Evolutionary conservation across 2,888 invertebrate genomes (phyloP), one percentile per base, ranked within the genome.

Genomic region (Ditylenchus weischeri): DNA sequence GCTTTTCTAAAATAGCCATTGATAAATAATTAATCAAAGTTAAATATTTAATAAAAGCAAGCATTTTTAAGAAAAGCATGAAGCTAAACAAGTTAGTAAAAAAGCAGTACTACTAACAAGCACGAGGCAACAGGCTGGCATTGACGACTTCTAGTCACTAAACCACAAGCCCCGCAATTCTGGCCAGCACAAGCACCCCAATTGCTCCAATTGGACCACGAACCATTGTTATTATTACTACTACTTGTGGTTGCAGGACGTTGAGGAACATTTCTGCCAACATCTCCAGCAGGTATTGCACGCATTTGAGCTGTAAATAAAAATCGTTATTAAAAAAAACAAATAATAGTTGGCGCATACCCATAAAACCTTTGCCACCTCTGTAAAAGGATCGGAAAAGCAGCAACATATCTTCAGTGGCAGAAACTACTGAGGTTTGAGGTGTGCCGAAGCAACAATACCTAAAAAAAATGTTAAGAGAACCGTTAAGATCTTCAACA

Each of bases 361-460:
- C 83, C 65, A 80, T 76, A 68, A 83, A 83, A 35, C 83, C 83
- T 61, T 75, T 75, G 57, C 83, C 83, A 23, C 78, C 78, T n/a
- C 80, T 72, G 69, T 83, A 83, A 72, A 83, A 83, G 47, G 83
- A 83, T 8, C 83, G 78, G 75, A 83, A 83, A 1, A 83, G 72
- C 13, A 83, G 76, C 48, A 83, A 75, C 77, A 83, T 76, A 62
- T 83, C 83, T 15, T 77, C 76, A 0, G 83, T 83, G 3, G 80
- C 80, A 10, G 83, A 83, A 18, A 76, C 75, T 23, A 83, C 74
- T 19, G 74, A 54, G 3, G 78, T 76, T n/a, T 71, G 65, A 0
- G 83, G 83, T 10, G 82, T 80, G 21, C 80, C 79, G 63, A 78
- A 81, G 72, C 83, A 83, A 69, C 83, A 83, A 68, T 83, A 83